These are phyloP conservation scores for Hydraecia micacea DNA, from an alignment of 2,888 invertebrate genomes.

Conservation along the genomic window DNA sequence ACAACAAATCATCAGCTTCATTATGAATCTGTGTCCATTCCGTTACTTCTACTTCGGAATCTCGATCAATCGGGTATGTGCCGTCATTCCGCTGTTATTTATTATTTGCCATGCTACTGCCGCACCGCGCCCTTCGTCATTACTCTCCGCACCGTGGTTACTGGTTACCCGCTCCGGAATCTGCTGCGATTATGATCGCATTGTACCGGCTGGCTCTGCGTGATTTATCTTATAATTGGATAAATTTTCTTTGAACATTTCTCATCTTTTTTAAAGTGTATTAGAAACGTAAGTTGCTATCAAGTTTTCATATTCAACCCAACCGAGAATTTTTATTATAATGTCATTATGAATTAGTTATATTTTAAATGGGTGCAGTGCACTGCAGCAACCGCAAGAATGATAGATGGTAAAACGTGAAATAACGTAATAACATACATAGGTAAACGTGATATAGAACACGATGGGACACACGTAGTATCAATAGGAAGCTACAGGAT, in stretches of 20 bases:
- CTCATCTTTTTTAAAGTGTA: neutral
- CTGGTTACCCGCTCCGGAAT: slow-evolving; percentile 55
- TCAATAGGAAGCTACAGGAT: neutral
- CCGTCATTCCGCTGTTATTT: slow-evolving; percentile 28
- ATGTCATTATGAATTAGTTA: neutral
- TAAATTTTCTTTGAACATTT: slow-evolving; percentile 28
- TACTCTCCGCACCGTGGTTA: slow-evolving; percentile 51
- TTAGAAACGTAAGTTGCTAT: slow-evolving; percentile 1
- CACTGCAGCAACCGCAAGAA: neutral
- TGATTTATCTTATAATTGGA: slow-evolving; percentile 58
- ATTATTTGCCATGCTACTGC: slow-evolving; percentile 41
- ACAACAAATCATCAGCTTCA: neutral
- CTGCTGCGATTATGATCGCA: slow-evolving; percentile 53
- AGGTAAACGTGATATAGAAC: too few species aligned
- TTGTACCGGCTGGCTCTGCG: slow-evolving; percentile 38
- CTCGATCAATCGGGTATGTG: slow-evolving; percentile 36
- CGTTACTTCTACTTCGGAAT: slow-evolving; percentile 12
- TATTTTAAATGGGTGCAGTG: neutral
- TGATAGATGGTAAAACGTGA: neutral
- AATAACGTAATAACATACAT: neutral
- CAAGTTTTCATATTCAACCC: neutral
- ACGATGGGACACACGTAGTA: neutral
- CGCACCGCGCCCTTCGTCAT: slow-evolving; percentile 39
- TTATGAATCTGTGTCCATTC: slow-evolving; percentile 7
- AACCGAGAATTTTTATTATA: neutral